Conservation (phyloP, 2,113 vertebrate genomes). For the Corythaeola cristata region DNA sequence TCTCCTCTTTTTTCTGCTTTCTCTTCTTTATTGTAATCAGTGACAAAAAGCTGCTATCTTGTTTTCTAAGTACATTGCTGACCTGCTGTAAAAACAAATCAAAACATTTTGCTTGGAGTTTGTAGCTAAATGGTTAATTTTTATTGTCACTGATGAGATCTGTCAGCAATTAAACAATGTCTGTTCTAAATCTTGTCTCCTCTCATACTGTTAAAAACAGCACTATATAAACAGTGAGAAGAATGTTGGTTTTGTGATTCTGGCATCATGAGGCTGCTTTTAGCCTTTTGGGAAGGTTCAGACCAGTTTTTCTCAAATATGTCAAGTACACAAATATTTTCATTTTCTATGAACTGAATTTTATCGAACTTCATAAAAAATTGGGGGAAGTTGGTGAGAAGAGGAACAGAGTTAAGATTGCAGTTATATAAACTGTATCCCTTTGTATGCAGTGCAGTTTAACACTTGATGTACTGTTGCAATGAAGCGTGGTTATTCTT, state of each 20-base stretch:
- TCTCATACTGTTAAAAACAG: not conserved
- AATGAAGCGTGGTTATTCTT: not conserved
- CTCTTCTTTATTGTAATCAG: not conserved
- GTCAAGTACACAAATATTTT: not conserved
- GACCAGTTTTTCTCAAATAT: not conserved
- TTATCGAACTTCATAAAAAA: not conserved
- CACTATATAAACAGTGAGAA: not conserved
- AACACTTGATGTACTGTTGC: not conserved
- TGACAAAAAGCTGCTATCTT: not conserved
- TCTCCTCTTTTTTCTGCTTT: not conserved
- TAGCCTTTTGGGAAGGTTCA: not conserved
- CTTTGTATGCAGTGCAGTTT: not conserved
- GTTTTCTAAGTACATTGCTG: not conserved
- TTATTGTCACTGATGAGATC: not conserved
- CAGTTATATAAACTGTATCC: not conserved
- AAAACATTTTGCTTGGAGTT: not conserved
- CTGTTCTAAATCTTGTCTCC: conserved; percentile 19
- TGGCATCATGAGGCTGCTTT: not conserved
- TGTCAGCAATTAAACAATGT: conserved; percentile 24
- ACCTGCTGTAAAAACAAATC: conserved; percentile 1
- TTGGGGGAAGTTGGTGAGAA: not conserved
- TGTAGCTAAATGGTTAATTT: not conserved
- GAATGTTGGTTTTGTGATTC: conserved; percentile 19
- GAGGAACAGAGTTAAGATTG: not conserved
- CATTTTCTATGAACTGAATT: not conserved